Percentiles rank a stretch among this genome's conserved stretches.
phyloP scores from a whole-genome alignment of 2,888 invertebrate species.

The Lucinisca nassula region DNA sequence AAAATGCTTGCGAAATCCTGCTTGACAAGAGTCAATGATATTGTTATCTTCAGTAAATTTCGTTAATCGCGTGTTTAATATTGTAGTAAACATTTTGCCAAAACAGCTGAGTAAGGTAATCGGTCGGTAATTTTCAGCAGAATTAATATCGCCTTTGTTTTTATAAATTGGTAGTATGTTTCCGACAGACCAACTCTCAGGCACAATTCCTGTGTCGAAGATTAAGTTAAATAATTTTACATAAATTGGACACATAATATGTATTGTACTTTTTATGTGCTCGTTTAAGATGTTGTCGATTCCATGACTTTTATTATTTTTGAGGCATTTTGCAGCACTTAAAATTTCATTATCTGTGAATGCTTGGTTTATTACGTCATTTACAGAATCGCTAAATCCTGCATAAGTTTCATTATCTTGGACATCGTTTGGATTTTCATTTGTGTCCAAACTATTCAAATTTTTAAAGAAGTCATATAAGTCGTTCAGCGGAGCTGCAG shows the following conservation, averaged over 20 bases:
- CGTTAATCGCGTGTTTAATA: conserved; percentile 5
- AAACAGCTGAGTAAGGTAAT: conserved; percentile 23
- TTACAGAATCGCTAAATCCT: neutral
- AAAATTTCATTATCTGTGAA: neutral
- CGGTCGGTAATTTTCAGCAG: conserved; percentile 27
- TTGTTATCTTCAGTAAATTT: neutral
- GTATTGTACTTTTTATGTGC: neutral
- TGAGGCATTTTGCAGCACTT: neutral
- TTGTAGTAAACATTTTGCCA: conserved; percentile 18
- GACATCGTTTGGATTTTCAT: neutral
- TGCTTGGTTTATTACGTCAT: neutral
- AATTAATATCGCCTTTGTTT: conserved; percentile 22
- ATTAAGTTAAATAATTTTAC: conserved; percentile 22
- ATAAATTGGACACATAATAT: neutral
- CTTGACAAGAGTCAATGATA: conserved; percentile 17
- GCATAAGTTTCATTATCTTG: no score
- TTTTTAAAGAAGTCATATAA: neutral
- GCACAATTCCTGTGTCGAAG: conserved; percentile 16
- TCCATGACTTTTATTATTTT: conserved; percentile 5
- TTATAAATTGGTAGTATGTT: conserved; percentile 22
- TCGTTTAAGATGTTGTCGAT: conserved; percentile 16
- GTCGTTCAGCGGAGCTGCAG: neutral
- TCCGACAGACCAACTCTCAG: conserved; percentile 3
- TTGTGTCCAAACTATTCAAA: neutral
- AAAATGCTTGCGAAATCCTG: conserved; percentile 35